phyloP scores from a whole-genome alignment of 1,140 invertebrate species.

The Prorops nasuta region DNA sequence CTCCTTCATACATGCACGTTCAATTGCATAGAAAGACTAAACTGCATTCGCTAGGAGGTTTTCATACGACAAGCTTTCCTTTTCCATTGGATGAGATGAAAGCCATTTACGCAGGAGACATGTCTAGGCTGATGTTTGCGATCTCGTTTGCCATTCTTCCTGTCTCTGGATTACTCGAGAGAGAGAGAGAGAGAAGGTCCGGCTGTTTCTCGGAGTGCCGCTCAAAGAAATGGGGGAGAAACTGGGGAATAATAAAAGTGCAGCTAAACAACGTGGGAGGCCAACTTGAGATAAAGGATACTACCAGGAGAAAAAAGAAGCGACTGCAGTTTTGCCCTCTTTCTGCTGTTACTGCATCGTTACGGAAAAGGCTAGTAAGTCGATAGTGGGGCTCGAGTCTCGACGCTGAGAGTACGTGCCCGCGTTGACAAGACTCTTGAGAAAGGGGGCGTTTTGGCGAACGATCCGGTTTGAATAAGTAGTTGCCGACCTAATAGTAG shows the following conservation, averaged over 20 bases:
- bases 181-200: too few relatives aligned
- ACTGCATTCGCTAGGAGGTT: too few relatives aligned
- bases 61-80: too few relatives aligned
- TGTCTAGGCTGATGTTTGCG: conserved; percentile 23
- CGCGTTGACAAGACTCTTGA: conserved; percentile 38
- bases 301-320: too few relatives aligned
- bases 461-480: conserved; percentile 53
- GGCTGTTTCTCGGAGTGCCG: too few relatives aligned
- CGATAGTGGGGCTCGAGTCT: not conserved
- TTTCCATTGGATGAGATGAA: not conserved
- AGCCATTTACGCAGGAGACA: conserved; percentile 12
- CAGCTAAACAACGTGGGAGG: conserved; percentile 27
- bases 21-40: too few relatives aligned
- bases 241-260: conserved; percentile 24
- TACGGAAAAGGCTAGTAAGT: conserved; percentile 31
- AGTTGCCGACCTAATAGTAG: conserved; percentile 51
- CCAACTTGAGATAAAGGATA: too few relatives aligned
- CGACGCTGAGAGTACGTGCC: conserved; percentile 34
- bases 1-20: too few relatives aligned
- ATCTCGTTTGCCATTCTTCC: conserved; percentile 26
- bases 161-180: conserved; percentile 13
- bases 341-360: conserved; percentile 29
- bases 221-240: not conserved
- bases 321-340: too few relatives aligned
- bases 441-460: conserved; percentile 30